Evolutionary conservation across 2,113 vertebrate species (phyloP).

Genomic region (Morone chrysops): DNA sequence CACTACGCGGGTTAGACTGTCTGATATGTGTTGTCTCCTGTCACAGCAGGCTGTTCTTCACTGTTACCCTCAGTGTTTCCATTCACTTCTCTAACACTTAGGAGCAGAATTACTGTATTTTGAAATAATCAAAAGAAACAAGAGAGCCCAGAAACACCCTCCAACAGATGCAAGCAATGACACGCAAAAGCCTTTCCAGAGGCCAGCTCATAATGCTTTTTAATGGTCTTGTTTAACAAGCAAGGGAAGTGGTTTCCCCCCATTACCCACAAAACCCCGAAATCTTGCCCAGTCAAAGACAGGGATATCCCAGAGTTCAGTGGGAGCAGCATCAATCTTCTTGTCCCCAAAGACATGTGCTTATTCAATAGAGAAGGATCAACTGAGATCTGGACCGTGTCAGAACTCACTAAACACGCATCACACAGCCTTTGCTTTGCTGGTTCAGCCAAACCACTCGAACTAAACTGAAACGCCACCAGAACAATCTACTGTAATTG

Average conservation of each 20-base stretch:
- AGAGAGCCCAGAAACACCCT: slow-evolving; percentile 66
- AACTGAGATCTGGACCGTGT: slow-evolving; percentile 71
- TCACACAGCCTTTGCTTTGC: slow-evolving; percentile 43
- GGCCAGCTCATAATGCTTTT: slow-evolving; percentile 77
- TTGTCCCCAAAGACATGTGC: slow-evolving; percentile 68
- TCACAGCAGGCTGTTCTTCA: slow-evolving; percentile 6
- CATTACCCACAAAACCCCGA: slow-evolving; percentile 80
- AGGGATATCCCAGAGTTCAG: slow-evolving; percentile 83
- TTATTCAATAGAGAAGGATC: slow-evolving; percentile 72
- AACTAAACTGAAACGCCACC: slow-evolving; percentile 68
- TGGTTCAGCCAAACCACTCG: slow-evolving; percentile 70
- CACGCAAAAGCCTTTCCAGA: slow-evolving; percentile 68
- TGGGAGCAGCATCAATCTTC: slow-evolving; percentile 80
- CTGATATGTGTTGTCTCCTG: neutral
- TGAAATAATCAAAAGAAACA: slow-evolving; percentile 63
- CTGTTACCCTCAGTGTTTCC: slow-evolving; percentile 32
- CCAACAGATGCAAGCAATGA: slow-evolving; percentile 79
- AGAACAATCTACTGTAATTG: slow-evolving; percentile 72
- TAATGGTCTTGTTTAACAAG: slow-evolving; percentile 85
- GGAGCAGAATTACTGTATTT: slow-evolving; percentile 56
- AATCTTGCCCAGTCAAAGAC: slow-evolving; percentile 72
- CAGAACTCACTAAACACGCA: slow-evolving; percentile 63
- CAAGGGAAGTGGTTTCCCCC: slow-evolving; percentile 82
- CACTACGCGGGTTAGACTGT: neutral
- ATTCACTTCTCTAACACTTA: slow-evolving; percentile 27